A percentile compares a stretch with the other conserved stretches of the same genome.
Conservation (phyloP, 2,888 invertebrate genomes). For the Plagodis pulveraria region DNA sequence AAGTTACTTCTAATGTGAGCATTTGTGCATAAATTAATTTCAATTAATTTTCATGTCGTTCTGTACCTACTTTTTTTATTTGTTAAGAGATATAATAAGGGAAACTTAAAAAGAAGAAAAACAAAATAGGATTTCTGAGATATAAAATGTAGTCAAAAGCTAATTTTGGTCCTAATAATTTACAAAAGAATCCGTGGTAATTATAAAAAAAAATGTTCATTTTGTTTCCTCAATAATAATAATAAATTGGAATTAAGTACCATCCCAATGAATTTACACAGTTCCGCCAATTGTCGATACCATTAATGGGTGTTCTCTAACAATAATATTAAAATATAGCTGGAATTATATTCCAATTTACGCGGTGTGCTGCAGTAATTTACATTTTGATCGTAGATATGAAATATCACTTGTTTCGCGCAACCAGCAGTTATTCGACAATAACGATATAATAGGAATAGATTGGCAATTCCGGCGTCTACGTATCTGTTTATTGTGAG, state of each 20-base stretch:
- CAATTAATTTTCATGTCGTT: too few relatives aligned
- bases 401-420: conserved; percentile 26
- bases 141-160: too few relatives aligned
- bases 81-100: too few relatives aligned
- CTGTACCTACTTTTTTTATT: too few relatives aligned
- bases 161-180: too few relatives aligned
- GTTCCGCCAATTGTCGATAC: conserved; percentile 24
- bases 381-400: conserved; percentile 33
- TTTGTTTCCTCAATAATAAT: neutral
- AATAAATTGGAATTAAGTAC: neutral
- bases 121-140: too few relatives aligned
- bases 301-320: conserved; percentile 21
- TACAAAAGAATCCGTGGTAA: too few relatives aligned
- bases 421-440: conserved; percentile 33
- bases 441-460: conserved; percentile 57
- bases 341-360: conserved; percentile 26
- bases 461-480: conserved; percentile 66
- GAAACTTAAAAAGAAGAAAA: too few relatives aligned
- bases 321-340: conserved; percentile 26
- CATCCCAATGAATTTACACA: conserved; percentile 6
- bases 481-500: conserved; percentile 67
- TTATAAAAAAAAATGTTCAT: neutral
- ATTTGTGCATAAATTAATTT: too few relatives aligned
- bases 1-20: too few relatives aligned
- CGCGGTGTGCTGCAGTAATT: conserved; percentile 33